Percentiles rank a stretch among this genome's conserved stretches.
Conservation (phyloP, 2,888 invertebrate species). For the Rhimphoctona megacephalus region DNA sequence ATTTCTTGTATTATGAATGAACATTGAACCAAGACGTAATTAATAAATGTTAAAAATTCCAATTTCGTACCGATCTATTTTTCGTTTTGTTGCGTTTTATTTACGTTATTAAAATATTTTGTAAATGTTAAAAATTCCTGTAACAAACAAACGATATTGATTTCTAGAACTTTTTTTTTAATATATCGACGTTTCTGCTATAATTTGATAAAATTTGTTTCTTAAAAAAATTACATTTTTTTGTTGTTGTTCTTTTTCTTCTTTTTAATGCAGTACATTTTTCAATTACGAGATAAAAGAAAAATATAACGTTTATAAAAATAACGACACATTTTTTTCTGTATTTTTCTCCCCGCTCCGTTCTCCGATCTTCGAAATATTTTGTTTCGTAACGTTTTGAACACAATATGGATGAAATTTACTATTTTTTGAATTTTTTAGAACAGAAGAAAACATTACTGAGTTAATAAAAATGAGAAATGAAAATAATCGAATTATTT, state of each 20-base stretch:
- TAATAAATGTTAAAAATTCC: constrained; percentile 58
- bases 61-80: background rate
- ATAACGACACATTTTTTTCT: no score
- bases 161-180: background rate
- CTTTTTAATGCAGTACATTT: no score
- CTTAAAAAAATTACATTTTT: no score
- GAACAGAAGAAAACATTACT: background rate
- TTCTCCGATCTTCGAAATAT: no score
- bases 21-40: constrained; percentile 46
- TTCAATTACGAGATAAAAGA: no score
- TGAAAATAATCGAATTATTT: background rate
- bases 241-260: background rate
- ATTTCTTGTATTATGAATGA: constrained; percentile 37
- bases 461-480: background rate
- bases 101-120: background rate
- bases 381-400: no score
- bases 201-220: no score
- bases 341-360: no score
- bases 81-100: background rate
- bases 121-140: background rate
- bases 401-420: no score
- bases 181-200: no score
- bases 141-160: no score
- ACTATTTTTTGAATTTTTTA: background rate
- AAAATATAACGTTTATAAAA: no score